Percentiles rank a stretch among this genome's conserved stretches.
These are phyloP conservation scores for Thermophis baileyi DNA, from an alignment of 2,113 vertebrate genomes.

Conservation along the genomic window DNA sequence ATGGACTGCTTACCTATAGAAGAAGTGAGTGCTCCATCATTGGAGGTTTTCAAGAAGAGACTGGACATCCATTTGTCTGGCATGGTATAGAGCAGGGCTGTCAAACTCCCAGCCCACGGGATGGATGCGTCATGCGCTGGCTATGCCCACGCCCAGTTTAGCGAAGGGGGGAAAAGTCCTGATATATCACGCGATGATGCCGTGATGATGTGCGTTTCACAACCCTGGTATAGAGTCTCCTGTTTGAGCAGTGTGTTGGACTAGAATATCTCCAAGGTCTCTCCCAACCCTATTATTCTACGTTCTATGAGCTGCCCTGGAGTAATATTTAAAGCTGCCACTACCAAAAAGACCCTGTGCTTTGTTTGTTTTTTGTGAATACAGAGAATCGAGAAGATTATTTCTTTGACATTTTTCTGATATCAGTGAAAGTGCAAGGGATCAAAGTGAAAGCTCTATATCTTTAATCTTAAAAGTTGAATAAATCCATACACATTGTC, in stretches of 20 bases:
- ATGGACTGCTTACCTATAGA: not conserved
- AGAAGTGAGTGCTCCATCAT: not conserved
- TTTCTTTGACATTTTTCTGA: not conserved
- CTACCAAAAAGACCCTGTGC: not conserved
- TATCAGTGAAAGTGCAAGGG: not conserved
- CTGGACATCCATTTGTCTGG: not conserved
- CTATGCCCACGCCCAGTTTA: too few relatives aligned
- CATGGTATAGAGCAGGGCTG: not conserved
- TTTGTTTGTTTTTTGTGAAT: not conserved
- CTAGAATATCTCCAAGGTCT: not conserved
- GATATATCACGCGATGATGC: too few relatives aligned
- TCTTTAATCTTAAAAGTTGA: conserved; percentile 6
- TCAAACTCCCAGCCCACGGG: too few relatives aligned
- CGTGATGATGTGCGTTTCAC: too few relatives aligned
- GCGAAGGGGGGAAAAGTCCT: too few relatives aligned
- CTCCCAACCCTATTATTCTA: not conserved
- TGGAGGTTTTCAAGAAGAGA: not conserved
- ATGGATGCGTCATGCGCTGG: too few relatives aligned
- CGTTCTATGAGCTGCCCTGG: not conserved
- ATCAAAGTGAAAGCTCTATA: not conserved
- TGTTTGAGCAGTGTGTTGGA: not conserved
- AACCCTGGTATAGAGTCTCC: not conserved
- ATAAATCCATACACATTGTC: conserved; percentile 20
- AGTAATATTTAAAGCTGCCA: not conserved
- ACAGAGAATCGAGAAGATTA: not conserved